Evolutionary conservation across 1,140 invertebrate species (phyloP), one percentile per base, ranked within the genome.

Genomic region (Cataglyphis hispanica): DNA sequence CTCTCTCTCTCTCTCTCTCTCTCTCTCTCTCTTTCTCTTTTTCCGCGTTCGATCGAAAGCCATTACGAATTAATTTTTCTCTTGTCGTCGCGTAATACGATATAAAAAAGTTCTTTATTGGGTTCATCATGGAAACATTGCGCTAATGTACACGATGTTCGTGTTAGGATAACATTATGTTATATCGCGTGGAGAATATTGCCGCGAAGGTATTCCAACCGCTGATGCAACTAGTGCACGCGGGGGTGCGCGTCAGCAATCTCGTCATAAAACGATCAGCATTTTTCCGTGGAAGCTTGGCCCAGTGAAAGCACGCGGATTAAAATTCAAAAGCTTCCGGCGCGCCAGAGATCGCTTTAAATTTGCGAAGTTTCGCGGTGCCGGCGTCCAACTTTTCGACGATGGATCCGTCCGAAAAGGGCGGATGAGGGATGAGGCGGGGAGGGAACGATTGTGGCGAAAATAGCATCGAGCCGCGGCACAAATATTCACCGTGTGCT

Each of bases 261-360:
- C 74, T 75, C 61, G 75, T 85, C 75, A 37, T 80, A 75, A 86
- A 81, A 76, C 83, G 87, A 89, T 89, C 84, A 89, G 61, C 83
- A 86, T 88, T 89, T 89, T 86, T 89, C 75, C 84, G 61, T 43
- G 53, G 40, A 22, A 50, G 58, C 40, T 3, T 40, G 72, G 86
- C 64, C 53, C 34, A 25, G 25, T 58, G 78, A 85, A 77, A 83
- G 84, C 60, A 70, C 69, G 74, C 46, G 53, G 84, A 90, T 90
- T 90, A 90, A 90, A 90, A 90, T 90, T 90, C 89, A 90, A 90
- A 90, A 75, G 89, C 63, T 74, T 76, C 87, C 77, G 66, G 22
- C 31, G 56, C 40, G 50, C 70, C 75, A 25, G 86, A 81, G 87
- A 86, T 84, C 88, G 86, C 74, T 88, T 87, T 84, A 90, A 90